Conservation (phyloP, 2,888 invertebrate genomes). For the Scaptomyza polygonia region DNA sequence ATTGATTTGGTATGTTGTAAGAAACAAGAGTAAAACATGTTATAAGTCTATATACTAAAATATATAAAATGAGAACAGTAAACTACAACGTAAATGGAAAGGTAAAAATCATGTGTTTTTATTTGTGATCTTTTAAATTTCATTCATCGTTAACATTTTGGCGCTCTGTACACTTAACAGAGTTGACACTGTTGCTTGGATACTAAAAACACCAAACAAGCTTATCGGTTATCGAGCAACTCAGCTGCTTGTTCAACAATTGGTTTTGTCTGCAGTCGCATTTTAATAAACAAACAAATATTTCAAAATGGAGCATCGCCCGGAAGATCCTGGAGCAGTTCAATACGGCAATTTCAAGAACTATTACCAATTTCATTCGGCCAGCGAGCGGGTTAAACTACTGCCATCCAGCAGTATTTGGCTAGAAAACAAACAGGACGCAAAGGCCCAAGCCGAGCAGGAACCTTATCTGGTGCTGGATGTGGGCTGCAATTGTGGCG, state of each 20-base stretch:
- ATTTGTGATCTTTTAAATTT: conserved; percentile 5
- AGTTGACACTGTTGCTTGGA: neutral
- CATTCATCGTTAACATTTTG: neutral
- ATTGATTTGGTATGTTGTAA: conserved; percentile 51
- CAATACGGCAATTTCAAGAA: conserved; percentile 94
- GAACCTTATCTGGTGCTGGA: conserved; percentile 86
- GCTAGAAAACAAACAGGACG: conserved; percentile 81
- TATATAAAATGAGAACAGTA: conserved; percentile 47
- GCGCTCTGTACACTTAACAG: conserved; percentile 1
- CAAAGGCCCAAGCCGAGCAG: neutral
- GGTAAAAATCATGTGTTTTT: conserved; percentile 21
- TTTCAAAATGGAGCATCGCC: conserved; percentile 75
- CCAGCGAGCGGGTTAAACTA: conserved; percentile 88
- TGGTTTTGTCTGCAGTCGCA: neutral
- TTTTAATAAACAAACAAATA: neutral
- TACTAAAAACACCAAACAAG: neutral
- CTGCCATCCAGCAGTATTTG: conserved; percentile 85
- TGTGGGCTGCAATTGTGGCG: conserved; percentile 90
- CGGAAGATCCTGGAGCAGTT: conserved; percentile 90
- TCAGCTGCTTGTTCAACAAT: neutral
- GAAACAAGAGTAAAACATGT: conserved; percentile 42
- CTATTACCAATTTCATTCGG: conserved; percentile 92
- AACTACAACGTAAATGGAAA: conserved; percentile 53
- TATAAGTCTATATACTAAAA: conserved; percentile 31
- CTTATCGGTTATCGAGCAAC: conserved; percentile 3